Evolutionary conservation across 2,113 vertebrate species (phyloP), one percentile per base, ranked within the genome.

Genomic region (Lampris megalopsis): DNA sequence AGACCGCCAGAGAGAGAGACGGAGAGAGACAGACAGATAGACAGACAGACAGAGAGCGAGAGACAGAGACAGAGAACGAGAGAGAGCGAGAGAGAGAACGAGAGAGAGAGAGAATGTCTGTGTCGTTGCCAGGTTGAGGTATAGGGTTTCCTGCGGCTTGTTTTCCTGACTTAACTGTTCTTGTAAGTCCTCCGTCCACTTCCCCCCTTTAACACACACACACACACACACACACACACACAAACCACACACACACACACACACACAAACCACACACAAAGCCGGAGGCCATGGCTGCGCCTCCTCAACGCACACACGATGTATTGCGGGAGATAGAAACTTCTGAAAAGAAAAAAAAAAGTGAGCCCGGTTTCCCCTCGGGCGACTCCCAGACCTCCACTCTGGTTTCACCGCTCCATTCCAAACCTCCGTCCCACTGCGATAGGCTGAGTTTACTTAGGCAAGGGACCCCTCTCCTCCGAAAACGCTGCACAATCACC

Each of bases 151-250:
- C 88, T 90, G 77, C 80, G 79, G 79, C 86, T 87, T 88, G 86
- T 93, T 93, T 93, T 87, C 84, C 87, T 87, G 90, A 92, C 79
- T 90, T 89, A 83, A 82, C 84, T 68, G 56, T 89, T 86, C 88
- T 75, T 85, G 77, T 89, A 88, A 83, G 87, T 77, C 81, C 81
- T 82, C 84, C 81, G 76, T 90, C 89, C 75, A 89, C 86, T 88
- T 90, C 85, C 82, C 81, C 73, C 75, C 59, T 71, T 69, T n/a
- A 43, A 59, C 58, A 60, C 71, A 62, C 68, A 60, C 68, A 67
- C 63, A 56, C 70, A 62, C 75, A 58, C 78, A 42, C 63, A 61
- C 73, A 58, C 73, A 66, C 59, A 66, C 73, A 41, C 71, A 65
- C 70, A 24, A 24, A 24, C 24, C 71, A 62, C 68, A 60, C 68